Base-by-base conservation (phyloP, 2,888 invertebrate species). In the Bimastos eiseni region DNA sequence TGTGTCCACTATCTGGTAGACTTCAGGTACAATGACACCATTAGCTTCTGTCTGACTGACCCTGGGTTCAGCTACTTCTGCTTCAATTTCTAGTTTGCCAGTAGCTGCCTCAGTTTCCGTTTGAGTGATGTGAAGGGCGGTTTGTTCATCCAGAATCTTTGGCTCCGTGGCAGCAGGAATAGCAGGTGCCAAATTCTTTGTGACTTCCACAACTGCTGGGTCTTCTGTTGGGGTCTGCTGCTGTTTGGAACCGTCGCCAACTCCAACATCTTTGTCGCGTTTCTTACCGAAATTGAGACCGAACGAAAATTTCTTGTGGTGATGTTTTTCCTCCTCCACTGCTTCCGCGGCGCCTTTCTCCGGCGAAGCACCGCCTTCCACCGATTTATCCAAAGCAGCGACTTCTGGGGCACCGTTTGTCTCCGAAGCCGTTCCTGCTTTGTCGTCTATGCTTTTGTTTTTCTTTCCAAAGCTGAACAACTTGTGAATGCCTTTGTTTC, bases 391-490 rank as follows among this genome's bases (percentile, higher is more conserved):
- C 36, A 33, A 88, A 88, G n/a, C 88, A 88, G 38, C 24, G 36
- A 36, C 88, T 37, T 37, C 88, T 30, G 88, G 0, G 2, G 34
- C 37, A 30, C 88, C 38, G 36, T 88, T 36, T 8, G 70, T 70
- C n/a, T 70, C 70, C 1, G 70, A 8, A 70, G 70, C 55, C 13
- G 8, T 15, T 33, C 21, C 34, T 34, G 33, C 34, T 30, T 89
- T 44, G 21, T 49, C 90, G 36, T 89, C 70, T 13, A 34, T 21
- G 34, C 13, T 89, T 70, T 37, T 89, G 34, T 17, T 49, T 37
- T 89, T 89, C 90, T 89, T 89, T 89, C 90, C 90, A 24, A 89
- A 89, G 44, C 49, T 70, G 70, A 89, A 89, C 34, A 89, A 33
- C 70, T 89, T 89, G 24, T 89, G 49, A 36, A 49, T 8, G 6